Evolutionary conservation across 2,888 invertebrate genomes (phyloP).

Genomic region (Thereva unica): DNA sequence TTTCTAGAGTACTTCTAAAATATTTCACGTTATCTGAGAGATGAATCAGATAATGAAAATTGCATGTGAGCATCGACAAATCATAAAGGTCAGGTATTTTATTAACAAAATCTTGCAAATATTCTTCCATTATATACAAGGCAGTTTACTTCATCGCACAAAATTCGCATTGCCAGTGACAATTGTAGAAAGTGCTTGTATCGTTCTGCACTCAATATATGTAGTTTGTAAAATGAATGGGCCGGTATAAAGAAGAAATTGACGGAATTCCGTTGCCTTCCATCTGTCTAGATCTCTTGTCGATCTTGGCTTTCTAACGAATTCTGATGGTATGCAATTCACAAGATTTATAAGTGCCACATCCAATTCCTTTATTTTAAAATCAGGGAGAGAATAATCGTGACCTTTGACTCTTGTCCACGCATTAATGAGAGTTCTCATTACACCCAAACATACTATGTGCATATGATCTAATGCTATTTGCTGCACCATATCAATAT

Average conservation of each 20-base stretch:
- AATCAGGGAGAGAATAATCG: conserved; percentile 1
- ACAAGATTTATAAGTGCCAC: background rate
- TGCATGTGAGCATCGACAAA: too few relatives aligned
- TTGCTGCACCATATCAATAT: background rate
- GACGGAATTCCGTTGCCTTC: conserved; percentile 40
- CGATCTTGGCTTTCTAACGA: conserved; percentile 35
- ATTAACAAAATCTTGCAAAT: background rate
- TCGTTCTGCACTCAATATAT: conserved; percentile 17
- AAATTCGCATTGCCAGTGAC: background rate
- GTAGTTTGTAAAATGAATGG: conserved; percentile 34
- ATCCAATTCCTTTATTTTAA: background rate
- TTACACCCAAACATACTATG: conserved; percentile 39
- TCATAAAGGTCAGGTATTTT: too few relatives aligned
- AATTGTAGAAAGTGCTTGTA: background rate
- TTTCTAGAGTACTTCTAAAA: conserved; percentile 13
- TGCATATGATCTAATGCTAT: conserved; percentile 28
- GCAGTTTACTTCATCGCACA: background rate
- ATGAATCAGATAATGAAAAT: conserved; percentile 26
- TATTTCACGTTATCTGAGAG: conserved; percentile 20
- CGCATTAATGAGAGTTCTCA: conserved; percentile 18
- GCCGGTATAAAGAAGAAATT: conserved; percentile 40
- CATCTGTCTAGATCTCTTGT: conserved; percentile 36
- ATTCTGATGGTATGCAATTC: conserved; percentile 20
- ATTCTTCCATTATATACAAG: background rate
- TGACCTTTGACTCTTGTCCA: background rate